Conservation (phyloP, 2,888 invertebrate genomes). For the Ernsta delagoae region DNA sequence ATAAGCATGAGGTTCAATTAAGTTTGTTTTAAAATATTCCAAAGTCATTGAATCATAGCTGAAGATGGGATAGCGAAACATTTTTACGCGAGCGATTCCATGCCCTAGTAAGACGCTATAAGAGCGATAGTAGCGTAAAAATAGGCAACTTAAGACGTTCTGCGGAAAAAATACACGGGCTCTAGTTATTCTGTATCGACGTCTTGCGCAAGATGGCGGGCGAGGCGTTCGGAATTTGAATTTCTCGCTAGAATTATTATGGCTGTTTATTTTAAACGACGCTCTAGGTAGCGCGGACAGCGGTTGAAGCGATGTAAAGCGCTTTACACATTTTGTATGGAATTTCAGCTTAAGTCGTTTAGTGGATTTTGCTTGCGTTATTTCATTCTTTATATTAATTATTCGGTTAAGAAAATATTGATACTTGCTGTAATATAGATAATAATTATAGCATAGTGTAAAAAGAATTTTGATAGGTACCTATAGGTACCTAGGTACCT, state of each 20-base stretch:
- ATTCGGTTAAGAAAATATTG: not conserved
- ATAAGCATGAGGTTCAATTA: slow-evolving; percentile 18
- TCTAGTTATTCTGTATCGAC: slow-evolving; percentile 82
- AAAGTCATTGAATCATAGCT: slow-evolving; percentile 38
- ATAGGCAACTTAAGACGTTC: slow-evolving; percentile 82
- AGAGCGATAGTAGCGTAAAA: slow-evolving; percentile 83
- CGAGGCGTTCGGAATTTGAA: slow-evolving; percentile 80
- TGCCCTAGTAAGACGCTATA: slow-evolving; percentile 77
- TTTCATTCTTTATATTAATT: not conserved
- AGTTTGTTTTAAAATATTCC: slow-evolving; percentile 10
- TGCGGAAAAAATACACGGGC: slow-evolving; percentile 74
- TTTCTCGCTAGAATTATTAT: slow-evolving; percentile 81
- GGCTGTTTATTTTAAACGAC: slow-evolving; percentile 63
- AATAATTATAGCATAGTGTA: not conserved
- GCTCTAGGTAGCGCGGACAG: slow-evolving; percentile 39
- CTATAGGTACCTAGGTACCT: no score
- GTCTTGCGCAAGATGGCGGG: slow-evolving; percentile 83
- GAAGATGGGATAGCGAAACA: slow-evolving; percentile 67
- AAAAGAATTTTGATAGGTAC: not conserved
- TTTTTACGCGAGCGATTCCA: slow-evolving; percentile 83
- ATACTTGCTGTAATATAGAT: not conserved
- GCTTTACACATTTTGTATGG: slow-evolving; percentile 51
- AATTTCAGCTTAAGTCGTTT: slow-evolving; percentile 51
- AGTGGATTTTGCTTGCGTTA: slow-evolving; percentile 40
- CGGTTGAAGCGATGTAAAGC: slow-evolving; percentile 45